phyloP scores from a whole-genome alignment of 1,140 invertebrate genomes.

The Drosophila suzukii region DNA sequence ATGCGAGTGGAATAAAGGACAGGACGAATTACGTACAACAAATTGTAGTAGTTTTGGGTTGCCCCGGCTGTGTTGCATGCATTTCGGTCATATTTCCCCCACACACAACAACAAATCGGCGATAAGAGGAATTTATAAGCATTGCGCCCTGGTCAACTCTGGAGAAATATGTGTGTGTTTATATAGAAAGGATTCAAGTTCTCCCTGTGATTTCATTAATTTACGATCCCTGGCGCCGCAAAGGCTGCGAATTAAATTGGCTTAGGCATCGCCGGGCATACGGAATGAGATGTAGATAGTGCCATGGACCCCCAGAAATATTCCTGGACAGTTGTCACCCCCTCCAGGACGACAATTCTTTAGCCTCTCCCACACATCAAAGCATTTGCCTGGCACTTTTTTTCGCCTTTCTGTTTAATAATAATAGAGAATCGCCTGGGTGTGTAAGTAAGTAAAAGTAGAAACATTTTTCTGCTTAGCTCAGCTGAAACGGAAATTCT shows the following conservation, averaged over 20 bases:
- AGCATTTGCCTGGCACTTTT: conserved; percentile 32
- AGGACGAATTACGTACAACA: conserved; percentile 77
- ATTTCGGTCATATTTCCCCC: conserved; percentile 67
- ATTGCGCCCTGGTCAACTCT: conserved; percentile 53
- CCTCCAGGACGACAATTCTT: conserved; percentile 13
- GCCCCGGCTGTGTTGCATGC: conserved; percentile 53
- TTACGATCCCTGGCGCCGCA: conserved; percentile 68
- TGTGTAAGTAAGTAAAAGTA: conserved; percentile 68
- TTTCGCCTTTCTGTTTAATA: conserved; percentile 62
- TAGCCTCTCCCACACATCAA: conserved; percentile 58
- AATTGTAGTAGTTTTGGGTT: conserved; percentile 50
- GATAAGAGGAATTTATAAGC: conserved; percentile 79
- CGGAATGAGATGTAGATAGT: conserved; percentile 49
- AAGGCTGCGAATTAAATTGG: conserved; percentile 75
- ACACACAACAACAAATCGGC: conserved; percentile 52
- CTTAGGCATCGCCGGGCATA: conserved; percentile 58
- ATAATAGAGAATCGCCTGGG: conserved; percentile 71
- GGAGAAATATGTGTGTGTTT: conserved; percentile 46
- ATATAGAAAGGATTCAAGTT: conserved; percentile 69
- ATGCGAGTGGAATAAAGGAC: conserved; percentile 26
- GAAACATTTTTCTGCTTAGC: conserved; percentile 80
- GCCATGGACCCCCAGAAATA: conserved; percentile 5
- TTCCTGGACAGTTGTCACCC: conserved; percentile 18
- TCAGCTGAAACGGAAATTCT: conserved; percentile 79
- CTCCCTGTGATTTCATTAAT: conserved; percentile 73